A percentile compares a stretch with the other conserved stretches of the same genome.
Conservation (phyloP, 2,888 invertebrate genomes). For the Acleris laterana region DNA sequence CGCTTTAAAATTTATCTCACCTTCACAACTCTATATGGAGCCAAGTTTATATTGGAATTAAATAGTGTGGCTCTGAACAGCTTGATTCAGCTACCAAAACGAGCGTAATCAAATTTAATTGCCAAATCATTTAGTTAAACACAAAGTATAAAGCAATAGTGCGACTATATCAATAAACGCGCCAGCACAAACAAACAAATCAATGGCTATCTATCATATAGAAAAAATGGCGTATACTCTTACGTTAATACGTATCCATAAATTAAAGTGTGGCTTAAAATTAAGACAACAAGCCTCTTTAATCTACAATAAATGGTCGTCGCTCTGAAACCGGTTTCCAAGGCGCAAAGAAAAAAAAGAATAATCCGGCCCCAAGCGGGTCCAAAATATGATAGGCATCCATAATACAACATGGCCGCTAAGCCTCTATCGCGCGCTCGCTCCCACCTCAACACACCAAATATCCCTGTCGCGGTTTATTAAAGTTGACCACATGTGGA, state of each 20-base stretch:
- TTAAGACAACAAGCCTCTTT: slow-evolving; percentile 85
- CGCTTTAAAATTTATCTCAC: slow-evolving; percentile 64
- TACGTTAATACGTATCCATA: slow-evolving; percentile 80
- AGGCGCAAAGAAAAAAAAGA: slow-evolving; percentile 79
- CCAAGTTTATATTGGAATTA: too few relatives aligned
- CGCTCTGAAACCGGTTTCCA: slow-evolving; percentile 78
- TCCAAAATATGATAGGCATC: slow-evolving; percentile 85
- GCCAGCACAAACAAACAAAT: slow-evolving; percentile 76
- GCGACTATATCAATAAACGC: slow-evolving; percentile 70
- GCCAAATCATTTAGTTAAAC: slow-evolving; percentile 83
- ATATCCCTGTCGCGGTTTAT: slow-evolving; percentile 76
- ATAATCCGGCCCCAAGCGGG: slow-evolving; percentile 82
- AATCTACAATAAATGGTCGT: slow-evolving; percentile 85
- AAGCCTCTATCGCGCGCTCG: slow-evolving; percentile 74
- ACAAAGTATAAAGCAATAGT: slow-evolving; percentile 81
- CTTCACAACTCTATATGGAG: slow-evolving; percentile 45
- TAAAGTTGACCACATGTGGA: slow-evolving; percentile 84
- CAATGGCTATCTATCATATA: slow-evolving; percentile 70
- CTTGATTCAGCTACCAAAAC: slow-evolving; percentile 82
- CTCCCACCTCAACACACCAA: slow-evolving; percentile 55
- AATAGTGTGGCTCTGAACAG: slow-evolving; percentile 46
- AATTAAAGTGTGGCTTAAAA: slow-evolving; percentile 83
- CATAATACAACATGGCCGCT: slow-evolving; percentile 85
- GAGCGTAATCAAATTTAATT: slow-evolving; percentile 83
- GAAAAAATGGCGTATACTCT: slow-evolving; percentile 75